phyloP scores from a whole-genome alignment of 1,140 invertebrate species.

The Dolichoris vasculosae region DNA sequence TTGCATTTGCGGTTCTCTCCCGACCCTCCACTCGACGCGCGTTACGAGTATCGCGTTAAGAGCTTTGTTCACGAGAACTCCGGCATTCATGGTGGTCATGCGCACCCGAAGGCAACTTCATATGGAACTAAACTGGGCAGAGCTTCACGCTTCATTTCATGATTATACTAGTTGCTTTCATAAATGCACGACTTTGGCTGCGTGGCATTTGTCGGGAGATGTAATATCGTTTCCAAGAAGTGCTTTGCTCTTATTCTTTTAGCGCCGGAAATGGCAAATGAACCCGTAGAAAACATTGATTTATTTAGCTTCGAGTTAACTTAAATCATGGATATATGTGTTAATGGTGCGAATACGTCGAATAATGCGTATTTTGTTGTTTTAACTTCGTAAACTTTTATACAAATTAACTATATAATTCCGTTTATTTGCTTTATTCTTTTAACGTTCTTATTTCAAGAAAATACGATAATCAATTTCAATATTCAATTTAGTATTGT shows the following conservation, averaged over 20 bases:
- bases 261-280: background rate
- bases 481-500: no score
- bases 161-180: slow-evolving; percentile 23
- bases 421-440: no score
- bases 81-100: slow-evolving; percentile 10
- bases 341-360: no score
- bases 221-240: slow-evolving; percentile 7
- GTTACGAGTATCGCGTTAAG: background rate
- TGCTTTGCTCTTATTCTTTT: slow-evolving; percentile 1
- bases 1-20: slow-evolving; percentile 55
- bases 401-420: no score
- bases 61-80: slow-evolving; percentile 8
- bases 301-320: background rate
- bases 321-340: no score
- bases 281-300: background rate
- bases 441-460: no score
- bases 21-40: background rate
- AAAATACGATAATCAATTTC: no score
- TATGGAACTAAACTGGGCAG: background rate
- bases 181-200: background rate
- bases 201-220: background rate
- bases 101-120: background rate
- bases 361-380: no score
- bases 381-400: no score
- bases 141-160: slow-evolving; percentile 24